Conservation (phyloP, 2,888 invertebrate species). For the Ommatoiulus sabulosus region DNA sequence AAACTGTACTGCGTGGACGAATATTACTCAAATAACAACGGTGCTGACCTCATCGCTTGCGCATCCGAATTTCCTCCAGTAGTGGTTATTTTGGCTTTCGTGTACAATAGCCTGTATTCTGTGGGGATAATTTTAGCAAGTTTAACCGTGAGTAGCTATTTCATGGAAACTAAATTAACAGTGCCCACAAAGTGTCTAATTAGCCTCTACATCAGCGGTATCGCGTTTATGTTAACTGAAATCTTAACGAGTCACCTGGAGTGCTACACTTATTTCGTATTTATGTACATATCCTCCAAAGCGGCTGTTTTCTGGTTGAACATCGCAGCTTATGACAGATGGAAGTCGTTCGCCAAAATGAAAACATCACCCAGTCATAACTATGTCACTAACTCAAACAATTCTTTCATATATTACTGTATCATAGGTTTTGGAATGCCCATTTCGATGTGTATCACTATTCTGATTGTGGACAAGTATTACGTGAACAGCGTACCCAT, state of each 20-base stretch:
- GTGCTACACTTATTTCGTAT: conserved; percentile 65
- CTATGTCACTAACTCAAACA: neutral
- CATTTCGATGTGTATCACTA: neutral
- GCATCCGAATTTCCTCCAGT: neutral
- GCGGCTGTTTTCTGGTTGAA: conserved; percentile 94
- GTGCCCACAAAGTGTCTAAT: conserved; percentile 10
- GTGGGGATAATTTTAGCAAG: neutral
- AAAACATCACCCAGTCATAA: neutral
- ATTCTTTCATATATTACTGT: neutral
- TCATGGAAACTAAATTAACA: neutral
- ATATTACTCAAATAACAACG: neutral
- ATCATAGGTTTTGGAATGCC: conserved; percentile 35
- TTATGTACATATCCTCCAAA: conserved; percentile 88
- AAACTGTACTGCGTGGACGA: conserved; percentile 44
- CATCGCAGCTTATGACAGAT: conserved; percentile 94
- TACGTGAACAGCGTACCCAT: neutral
- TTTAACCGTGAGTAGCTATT: neutral
- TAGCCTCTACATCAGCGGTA: neutral
- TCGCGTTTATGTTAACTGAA: neutral
- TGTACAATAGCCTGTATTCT: neutral
- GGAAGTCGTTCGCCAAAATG: conserved; percentile 68
- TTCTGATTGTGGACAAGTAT: neutral
- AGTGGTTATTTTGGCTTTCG: neutral
- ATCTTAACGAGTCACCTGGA: neutral
- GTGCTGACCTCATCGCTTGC: neutral